Evolutionary conservation across 2,113 vertebrate species (phyloP), one percentile per base, ranked within the genome.

Genomic region (Trematomus loennbergii): DNA sequence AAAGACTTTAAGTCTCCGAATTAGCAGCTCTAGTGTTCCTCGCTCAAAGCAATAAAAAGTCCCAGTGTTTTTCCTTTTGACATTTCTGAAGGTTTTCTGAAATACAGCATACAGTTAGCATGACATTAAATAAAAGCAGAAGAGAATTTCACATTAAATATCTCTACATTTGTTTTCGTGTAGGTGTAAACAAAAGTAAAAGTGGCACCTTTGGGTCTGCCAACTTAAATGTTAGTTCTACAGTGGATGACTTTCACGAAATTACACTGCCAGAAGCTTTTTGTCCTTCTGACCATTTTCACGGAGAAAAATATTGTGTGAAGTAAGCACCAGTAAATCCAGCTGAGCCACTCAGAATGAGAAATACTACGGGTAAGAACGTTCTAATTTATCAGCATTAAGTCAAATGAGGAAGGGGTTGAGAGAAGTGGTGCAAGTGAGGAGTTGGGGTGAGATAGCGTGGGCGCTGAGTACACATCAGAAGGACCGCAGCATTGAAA

Each of bases 361-460:
- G 81, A 75, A 91, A 88, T 63, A 72, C 25, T 72, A 9, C 4
- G 67, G 78, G 59, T 79, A 53, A 86, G 80, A 83, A 75, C 53
- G 0, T 67, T 50, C 75, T 89, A 88, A 92, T 93, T 90, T 91
- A 92, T 94, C 92, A 91, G 85, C 84, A 89, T 92, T 94, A 90
- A 84, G 88, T 89, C 81, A 83, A 92, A 91, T 89, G 80, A 80
- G 52, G 67, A 83, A 68, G 72, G 84, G 81, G 87, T 22, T 46
- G 73, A 86, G 77, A 82, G 67, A 62, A 80, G 79, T 60, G 46
- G 70, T 55, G 75, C n/a, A 4, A 9, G 78, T 53, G 69, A 67
- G 65, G 63, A 55, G 52, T 25, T 54, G 58, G 55, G 60, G 72
- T 20, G 61, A 50, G 69, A 55, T 60, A 68, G 75, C 59, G 69